A percentile compares a stretch with the other conserved stretches of the same genome.
phyloP scores from a whole-genome alignment of 2,113 vertebrate genomes.

The Galemys pyrenaicus region DNA sequence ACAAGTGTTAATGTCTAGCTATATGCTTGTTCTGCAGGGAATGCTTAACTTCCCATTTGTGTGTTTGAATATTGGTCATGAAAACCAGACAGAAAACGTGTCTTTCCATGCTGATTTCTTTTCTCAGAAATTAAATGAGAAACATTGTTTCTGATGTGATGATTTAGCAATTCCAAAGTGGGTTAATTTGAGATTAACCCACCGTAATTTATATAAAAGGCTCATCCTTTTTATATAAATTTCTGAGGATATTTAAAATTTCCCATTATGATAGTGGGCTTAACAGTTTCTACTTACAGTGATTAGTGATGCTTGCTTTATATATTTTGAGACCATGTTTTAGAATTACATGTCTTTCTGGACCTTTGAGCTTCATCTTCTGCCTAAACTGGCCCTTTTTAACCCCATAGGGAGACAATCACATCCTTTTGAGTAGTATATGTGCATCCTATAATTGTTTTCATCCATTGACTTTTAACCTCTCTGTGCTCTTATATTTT shows the following conservation, averaged over 20 bases:
- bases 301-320: conserved; percentile 12
- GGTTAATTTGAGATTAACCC: conserved; percentile 54
- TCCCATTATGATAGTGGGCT: neutral
- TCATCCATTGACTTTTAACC: conserved; percentile 1
- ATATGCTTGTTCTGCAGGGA: neutral
- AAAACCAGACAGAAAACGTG: conserved; percentile 28
- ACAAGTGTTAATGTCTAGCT: neutral
- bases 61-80: conserved; percentile 40
- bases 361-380: neutral
- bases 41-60: conserved; percentile 55
- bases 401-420: neutral
- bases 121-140: conserved; percentile 41
- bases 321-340: conserved; percentile 27
- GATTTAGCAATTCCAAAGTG: conserved; percentile 6
- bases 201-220: too few relatives aligned
- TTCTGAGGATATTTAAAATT: conserved; percentile 26
- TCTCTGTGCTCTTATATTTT: conserved; percentile 3
- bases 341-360: conserved; percentile 19
- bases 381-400: conserved; percentile 31
- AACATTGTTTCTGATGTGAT: neutral
- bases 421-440: neutral
- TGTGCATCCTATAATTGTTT: conserved; percentile 22
- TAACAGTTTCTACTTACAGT: neutral
- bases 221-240: neutral
- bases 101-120: conserved; percentile 36